Percentiles rank a stretch among this genome's conserved stretches.
These are phyloP conservation scores for Psammodynastes pulverulentus DNA, from an alignment of 2,113 vertebrate genomes.

Conservation along the genomic window DNA sequence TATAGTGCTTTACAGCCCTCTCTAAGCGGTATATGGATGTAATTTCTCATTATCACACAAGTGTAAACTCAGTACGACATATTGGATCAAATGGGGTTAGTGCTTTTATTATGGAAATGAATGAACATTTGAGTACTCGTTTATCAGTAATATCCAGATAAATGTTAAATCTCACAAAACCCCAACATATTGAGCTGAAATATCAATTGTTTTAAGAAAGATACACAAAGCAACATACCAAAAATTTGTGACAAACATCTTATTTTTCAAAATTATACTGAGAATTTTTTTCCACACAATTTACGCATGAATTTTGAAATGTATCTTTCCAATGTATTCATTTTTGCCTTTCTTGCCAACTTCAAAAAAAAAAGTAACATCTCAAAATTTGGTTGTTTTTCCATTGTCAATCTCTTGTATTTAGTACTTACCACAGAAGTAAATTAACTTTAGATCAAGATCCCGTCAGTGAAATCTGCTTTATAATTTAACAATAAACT, in stretches of 20 bases:
- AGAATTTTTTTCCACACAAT: not conserved
- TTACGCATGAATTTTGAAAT: not conserved
- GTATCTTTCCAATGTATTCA: not conserved
- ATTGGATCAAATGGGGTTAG: slow-evolving; percentile 25
- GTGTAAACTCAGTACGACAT: not conserved
- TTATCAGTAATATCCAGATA: slow-evolving; percentile 4
- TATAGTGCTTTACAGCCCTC: too few species aligned
- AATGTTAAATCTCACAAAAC: slow-evolving; percentile 47
- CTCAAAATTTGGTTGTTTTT: slow-evolving; percentile 8
- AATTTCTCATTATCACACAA: not conserved
- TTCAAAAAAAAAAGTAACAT: slow-evolving; percentile 41
- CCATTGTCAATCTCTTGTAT: not conserved
- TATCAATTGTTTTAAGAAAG: slow-evolving; percentile 20
- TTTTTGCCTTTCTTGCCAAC: slow-evolving; percentile 5
- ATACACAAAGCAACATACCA: not conserved
- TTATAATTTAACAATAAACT: not conserved
- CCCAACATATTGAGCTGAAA: not conserved
- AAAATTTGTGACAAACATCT: slow-evolving; percentile 9
- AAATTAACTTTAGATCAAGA: not conserved
- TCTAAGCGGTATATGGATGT: not conserved
- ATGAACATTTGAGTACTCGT: slow-evolving; percentile 39
- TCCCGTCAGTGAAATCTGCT: not conserved
- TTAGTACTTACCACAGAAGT: not conserved
- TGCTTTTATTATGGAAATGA: slow-evolving; percentile 59
- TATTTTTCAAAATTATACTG: not conserved